Conservation (phyloP, 2,113 vertebrate species). For the Odocoileus hemionus region DNA sequence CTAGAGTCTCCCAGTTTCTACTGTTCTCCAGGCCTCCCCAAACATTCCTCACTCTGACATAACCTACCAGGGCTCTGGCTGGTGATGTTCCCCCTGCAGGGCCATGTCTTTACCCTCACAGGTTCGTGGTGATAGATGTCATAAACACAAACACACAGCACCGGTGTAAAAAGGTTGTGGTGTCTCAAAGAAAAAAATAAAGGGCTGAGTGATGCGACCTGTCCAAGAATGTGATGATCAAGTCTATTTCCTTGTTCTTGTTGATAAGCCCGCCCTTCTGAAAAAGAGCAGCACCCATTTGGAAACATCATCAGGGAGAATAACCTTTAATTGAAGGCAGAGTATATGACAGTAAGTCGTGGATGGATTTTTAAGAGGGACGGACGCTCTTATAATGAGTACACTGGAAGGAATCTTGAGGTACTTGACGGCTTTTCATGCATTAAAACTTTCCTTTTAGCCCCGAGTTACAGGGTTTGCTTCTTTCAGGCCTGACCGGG, state of each 20-base stretch:
- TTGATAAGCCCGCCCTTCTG: not conserved
- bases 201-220: not conserved
- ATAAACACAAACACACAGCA: not conserved
- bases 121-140: conserved; percentile 7
- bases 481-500: conserved; percentile 41
- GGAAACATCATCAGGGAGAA: conserved; percentile 8
- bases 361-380: conserved; percentile 37
- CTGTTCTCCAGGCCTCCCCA: not conserved
- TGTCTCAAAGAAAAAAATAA: not conserved
- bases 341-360: not conserved
- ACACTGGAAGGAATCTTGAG: conserved; percentile 17
- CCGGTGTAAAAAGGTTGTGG: not conserved
- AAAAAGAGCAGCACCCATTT: not conserved
- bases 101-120: not conserved
- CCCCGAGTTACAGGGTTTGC: not conserved
- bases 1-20: not conserved
- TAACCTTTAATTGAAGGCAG: conserved; percentile 46
- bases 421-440: conserved; percentile 49
- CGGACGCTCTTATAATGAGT: conserved; percentile 12
- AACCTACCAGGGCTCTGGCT: not conserved
- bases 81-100: not conserved
- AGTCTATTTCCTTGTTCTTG: not conserved
- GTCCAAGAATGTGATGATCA: conserved; percentile 37
- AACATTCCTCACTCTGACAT: conserved; percentile 34
- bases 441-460: conserved; percentile 43